Percentiles rank a stretch among this genome's conserved stretches.
Evolutionary conservation across 2,797 vertebrate species (phyloP).

Genomic region (Heteromormyrus szaboi): DNA sequence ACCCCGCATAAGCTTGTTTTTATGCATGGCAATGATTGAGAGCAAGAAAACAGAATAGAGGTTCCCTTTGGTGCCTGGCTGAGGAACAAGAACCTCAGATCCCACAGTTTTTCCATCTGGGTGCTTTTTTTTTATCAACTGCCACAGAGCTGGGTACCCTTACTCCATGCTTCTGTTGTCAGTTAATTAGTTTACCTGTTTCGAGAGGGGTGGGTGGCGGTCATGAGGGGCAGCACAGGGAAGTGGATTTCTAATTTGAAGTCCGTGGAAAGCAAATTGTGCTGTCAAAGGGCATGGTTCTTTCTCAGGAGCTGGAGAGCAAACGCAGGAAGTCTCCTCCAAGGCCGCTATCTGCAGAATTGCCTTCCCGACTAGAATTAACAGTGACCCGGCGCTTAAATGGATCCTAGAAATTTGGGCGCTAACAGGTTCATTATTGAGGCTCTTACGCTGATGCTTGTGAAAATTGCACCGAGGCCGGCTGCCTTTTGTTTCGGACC

Average conservation of each 20-base stretch:
- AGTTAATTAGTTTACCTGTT: slow-evolving; percentile 27
- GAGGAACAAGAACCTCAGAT: background rate
- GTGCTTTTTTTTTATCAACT: background rate
- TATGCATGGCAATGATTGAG: background rate
- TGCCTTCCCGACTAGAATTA: slow-evolving; percentile 3
- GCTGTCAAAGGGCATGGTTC: slow-evolving; percentile 44
- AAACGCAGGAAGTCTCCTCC: slow-evolving; percentile 13
- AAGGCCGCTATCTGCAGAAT: slow-evolving; percentile 26
- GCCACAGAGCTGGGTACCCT: background rate
- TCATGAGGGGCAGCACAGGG: background rate
- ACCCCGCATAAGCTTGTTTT: background rate
- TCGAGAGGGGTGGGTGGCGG: background rate
- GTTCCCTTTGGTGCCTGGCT: background rate
- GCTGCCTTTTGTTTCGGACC: background rate
- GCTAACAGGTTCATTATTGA: slow-evolving; percentile 46
- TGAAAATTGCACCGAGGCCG: slow-evolving; percentile 35
- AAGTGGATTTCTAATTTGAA: slow-evolving; percentile 36
- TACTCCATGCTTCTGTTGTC: background rate
- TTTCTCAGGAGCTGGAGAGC: slow-evolving; percentile 25
- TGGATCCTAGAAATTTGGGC: slow-evolving; percentile 52
- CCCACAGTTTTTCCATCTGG: background rate
- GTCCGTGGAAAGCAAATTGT: slow-evolving; percentile 40
- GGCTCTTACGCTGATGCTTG: slow-evolving; percentile 33
- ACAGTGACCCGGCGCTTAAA: slow-evolving; percentile 34
- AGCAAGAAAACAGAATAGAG: background rate